Conservation (phyloP, 1,140 invertebrate genomes). For the Myzus persicae region DNA sequence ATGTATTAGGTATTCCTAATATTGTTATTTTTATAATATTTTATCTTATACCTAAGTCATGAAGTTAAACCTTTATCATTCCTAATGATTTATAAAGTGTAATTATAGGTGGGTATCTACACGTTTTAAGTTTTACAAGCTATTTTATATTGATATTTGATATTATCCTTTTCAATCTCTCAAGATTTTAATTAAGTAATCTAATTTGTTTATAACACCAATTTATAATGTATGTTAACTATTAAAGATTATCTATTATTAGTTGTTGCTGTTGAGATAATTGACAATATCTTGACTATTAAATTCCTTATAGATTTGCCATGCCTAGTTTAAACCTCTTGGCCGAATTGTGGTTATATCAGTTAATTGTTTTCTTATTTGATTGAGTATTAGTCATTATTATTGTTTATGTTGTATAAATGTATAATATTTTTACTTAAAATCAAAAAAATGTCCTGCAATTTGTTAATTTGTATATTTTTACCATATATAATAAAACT, state of each 20-base stretch:
- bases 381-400: not conserved
- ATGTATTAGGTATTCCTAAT: not conserved
- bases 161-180: not conserved
- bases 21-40: constrained; percentile 1
- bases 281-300: not conserved
- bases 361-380: not conserved
- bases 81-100: not conserved
- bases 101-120: not conserved
- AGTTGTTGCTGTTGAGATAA: not conserved
- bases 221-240: not conserved
- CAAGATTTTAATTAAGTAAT: not conserved
- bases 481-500: too few relatives aligned
- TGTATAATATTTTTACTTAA: not conserved
- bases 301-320: constrained; percentile 15
- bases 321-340: not conserved
- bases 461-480: too few relatives aligned
- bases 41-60: not conserved
- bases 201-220: not conserved
- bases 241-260: not conserved
- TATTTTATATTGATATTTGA: not conserved
- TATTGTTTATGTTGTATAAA: not conserved
- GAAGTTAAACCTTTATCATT: not conserved
- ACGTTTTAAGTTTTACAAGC: not conserved
- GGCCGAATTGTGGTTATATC: not conserved
- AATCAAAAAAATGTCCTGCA: too few relatives aligned